Evolutionary conservation across 2,797 vertebrate genomes (phyloP), one percentile per base, ranked within the genome.

Genomic region (Morelia viridis): DNA sequence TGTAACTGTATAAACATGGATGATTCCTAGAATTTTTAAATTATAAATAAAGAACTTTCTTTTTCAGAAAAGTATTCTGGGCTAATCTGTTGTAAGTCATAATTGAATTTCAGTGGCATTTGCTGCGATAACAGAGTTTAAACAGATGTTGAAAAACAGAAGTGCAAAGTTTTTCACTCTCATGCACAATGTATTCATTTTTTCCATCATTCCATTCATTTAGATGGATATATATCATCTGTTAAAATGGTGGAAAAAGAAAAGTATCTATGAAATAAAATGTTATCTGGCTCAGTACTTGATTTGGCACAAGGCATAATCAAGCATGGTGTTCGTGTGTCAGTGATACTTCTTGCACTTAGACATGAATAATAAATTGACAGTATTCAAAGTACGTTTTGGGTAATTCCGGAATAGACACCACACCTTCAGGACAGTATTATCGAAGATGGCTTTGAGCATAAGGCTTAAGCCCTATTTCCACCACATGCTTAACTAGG

Each of bases 31-130:
- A 93, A 6, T 24, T 5, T 41, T 28, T 84, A 24, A 15, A 22
- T 83, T 94, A 4, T 94, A 31, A 87, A 89, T 24, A 26, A 68
- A 93, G 89, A 56, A 92, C 76, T 96, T 96, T 94, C 95, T 93
- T 94, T 93, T 93, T 85, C 83, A 80, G 80, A 61, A 62, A 31
- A 57, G 6, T 15, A 41, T 17, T 80, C 12, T 85, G 26, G 87
- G 28, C 6, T 31, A 50, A 46, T 53, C 84, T 7, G 80, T 89
- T 46, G 50, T 85, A 58, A 28, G 0, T 89, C 24, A 17, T 85
- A 85, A n/a, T 64, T 24, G 35, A 62, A 46, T n/a, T 50, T 61
- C 9, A n/a, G 26, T 88, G 13, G 84, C 17, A 50, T 88, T 46
- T 11, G 57, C 19, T 62, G 11, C 31, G 28, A 31, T 64, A 28